A percentile compares a stretch with the other conserved stretches of the same genome.
Evolutionary conservation across 2,797 vertebrate genomes (phyloP).

Genomic region (Orientallactaga sibirica): DNA sequence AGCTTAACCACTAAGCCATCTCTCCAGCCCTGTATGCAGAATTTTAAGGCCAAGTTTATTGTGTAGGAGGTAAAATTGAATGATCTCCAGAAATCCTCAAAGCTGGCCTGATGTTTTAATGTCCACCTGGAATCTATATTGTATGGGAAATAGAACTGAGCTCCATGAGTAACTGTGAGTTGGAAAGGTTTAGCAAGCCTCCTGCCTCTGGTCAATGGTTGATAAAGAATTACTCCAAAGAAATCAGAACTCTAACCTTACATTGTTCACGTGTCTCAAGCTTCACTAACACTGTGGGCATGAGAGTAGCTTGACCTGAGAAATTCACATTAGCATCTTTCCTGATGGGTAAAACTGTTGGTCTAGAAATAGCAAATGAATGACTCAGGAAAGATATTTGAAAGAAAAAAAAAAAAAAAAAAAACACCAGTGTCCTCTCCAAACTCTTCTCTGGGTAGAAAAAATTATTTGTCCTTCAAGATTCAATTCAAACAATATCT

Average conservation of each 20-base stretch:
- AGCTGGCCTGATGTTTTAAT: background rate
- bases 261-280: background rate
- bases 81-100: background rate
- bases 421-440: background rate
- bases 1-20: no score
- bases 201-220: background rate
- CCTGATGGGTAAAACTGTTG: background rate
- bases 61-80: background rate
- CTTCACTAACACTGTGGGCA: background rate
- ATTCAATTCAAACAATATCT: background rate
- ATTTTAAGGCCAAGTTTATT: background rate
- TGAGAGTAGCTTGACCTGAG: background rate
- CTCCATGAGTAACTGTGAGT: background rate
- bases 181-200: background rate
- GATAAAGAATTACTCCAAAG: background rate
- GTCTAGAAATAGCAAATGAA: background rate
- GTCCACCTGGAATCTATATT: background rate
- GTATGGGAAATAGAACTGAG: background rate
- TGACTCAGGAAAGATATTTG: background rate
- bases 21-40: no score
- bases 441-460: background rate
- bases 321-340: background rate
- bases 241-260: background rate
- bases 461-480: background rate
- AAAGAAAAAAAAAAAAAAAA: conserved; percentile 26